These are phyloP conservation scores for Anodontia alba DNA, from an alignment of 2,888 invertebrate genomes.

Conservation along the genomic window DNA sequence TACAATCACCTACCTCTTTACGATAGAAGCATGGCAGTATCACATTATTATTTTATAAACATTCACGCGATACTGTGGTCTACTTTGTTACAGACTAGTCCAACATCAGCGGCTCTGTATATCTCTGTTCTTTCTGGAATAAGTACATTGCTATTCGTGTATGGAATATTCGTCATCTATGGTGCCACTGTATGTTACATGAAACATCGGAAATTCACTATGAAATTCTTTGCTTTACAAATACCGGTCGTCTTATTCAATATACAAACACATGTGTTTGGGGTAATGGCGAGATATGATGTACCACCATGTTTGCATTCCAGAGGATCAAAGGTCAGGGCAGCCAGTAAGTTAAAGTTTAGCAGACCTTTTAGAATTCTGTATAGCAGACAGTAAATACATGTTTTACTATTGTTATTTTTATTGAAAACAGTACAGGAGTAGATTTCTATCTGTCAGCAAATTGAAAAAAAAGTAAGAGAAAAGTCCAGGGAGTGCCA, in stretches of 20 bases:
- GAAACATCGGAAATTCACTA: slow-evolving; percentile 33
- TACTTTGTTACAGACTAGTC: slow-evolving; percentile 19
- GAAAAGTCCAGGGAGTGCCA: too few species aligned
- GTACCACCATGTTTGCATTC: slow-evolving; percentile 49
- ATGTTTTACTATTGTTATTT: too few species aligned
- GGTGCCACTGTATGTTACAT: slow-evolving; percentile 41
- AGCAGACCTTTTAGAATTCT: too few species aligned
- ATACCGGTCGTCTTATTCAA: slow-evolving; percentile 52
- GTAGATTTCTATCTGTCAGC: too few species aligned
- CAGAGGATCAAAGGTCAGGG: slow-evolving; percentile 54
- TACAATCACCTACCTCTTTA: too few species aligned
- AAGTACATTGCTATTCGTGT: slow-evolving; percentile 59
- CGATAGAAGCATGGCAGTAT: too few species aligned
- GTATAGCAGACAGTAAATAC: too few species aligned
- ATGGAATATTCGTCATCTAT: slow-evolving; percentile 57
- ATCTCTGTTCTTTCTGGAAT: slow-evolving; percentile 47
- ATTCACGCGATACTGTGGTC: not conserved
- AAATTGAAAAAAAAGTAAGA: too few species aligned
- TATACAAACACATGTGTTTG: slow-evolving; percentile 55
- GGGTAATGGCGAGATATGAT: slow-evolving; percentile 40
- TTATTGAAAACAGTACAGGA: too few species aligned
- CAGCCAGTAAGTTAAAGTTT: slow-evolving; percentile 47
- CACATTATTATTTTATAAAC: too few species aligned
- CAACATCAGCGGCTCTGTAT: slow-evolving; percentile 41
- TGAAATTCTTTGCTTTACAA: slow-evolving; percentile 60